Percentiles rank a stretch among this genome's conserved stretches.
phyloP scores from a whole-genome alignment of 1,140 invertebrate genomes.

The Anthonomus grandis region DNA sequence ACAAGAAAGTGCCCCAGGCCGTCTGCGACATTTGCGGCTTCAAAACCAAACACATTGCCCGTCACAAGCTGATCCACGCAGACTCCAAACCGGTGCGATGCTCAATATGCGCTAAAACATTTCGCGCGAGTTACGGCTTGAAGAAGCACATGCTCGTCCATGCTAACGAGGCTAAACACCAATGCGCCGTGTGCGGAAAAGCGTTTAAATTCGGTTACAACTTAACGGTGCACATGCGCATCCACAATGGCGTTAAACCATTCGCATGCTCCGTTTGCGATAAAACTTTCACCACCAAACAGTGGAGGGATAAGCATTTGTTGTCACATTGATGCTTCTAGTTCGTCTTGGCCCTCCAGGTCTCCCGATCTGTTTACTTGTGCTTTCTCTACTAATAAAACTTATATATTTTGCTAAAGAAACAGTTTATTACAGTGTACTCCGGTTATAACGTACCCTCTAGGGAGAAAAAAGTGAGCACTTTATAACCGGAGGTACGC shows the following conservation, averaged over 20 bases:
- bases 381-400: no score
- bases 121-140: constrained; percentile 18
- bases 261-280: constrained; percentile 59
- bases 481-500: no score
- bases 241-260: constrained; percentile 67
- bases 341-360: no score
- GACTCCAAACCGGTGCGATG: constrained; percentile 67
- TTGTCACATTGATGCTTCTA: constrained; percentile 6
- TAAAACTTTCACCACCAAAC: constrained; percentile 37
- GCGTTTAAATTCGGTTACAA: constrained; percentile 43
- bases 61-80: constrained; percentile 10
- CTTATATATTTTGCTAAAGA: no score
- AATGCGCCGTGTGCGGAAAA: constrained; percentile 27
- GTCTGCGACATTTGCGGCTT: constrained; percentile 20
- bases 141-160: constrained; percentile 23
- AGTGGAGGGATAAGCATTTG: constrained; percentile 22
- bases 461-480: no score
- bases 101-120: constrained; percentile 54
- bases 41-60: constrained; percentile 16
- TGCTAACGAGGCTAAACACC: constrained; percentile 9
- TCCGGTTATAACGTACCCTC: no score
- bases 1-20: constrained; percentile 8
- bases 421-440: no score
- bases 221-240: constrained; percentile 53
- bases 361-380: no score